These are phyloP conservation scores for Psittacula echo DNA, from an alignment of 2,797 vertebrate genomes.

Conservation along the genomic window DNA sequence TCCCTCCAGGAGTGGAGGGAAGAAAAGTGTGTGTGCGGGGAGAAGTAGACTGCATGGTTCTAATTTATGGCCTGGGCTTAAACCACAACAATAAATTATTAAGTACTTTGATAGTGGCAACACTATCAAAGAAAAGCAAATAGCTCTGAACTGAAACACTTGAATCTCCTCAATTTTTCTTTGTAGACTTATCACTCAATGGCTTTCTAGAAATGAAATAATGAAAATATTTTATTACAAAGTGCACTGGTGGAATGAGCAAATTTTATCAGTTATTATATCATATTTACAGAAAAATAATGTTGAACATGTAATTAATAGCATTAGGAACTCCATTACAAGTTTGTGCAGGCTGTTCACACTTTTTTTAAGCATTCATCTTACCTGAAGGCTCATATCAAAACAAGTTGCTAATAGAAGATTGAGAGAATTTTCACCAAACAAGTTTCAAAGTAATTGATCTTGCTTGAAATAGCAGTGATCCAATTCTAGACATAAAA, in stretches of 20 bases:
- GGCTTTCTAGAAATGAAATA: not conserved
- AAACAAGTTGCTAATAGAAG: not conserved
- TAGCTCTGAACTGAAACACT: not conserved
- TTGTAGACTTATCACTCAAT: not conserved
- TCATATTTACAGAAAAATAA: not conserved
- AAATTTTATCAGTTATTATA: not conserved
- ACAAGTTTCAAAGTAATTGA: not conserved
- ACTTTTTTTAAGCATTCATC: not conserved
- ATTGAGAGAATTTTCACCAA: not conserved
- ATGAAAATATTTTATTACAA: not conserved
- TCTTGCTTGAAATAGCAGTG: not conserved
- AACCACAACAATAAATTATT: not conserved
- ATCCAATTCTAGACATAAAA: not conserved
- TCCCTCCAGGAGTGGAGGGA: too few species aligned
- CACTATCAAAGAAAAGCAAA: not conserved
- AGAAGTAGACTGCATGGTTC: too few species aligned
- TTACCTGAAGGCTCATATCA: not conserved
- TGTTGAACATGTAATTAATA: not conserved
- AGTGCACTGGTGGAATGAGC: accelerated
- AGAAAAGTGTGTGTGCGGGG: too few species aligned
- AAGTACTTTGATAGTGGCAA: not conserved
- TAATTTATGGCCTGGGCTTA: too few species aligned
- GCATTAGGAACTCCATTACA: not conserved
- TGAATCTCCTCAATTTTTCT: not conserved
- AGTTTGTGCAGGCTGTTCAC: not conserved